Evolutionary conservation across 2,797 vertebrate genomes (phyloP).

Genomic region (Spondyliosoma cantharus): DNA sequence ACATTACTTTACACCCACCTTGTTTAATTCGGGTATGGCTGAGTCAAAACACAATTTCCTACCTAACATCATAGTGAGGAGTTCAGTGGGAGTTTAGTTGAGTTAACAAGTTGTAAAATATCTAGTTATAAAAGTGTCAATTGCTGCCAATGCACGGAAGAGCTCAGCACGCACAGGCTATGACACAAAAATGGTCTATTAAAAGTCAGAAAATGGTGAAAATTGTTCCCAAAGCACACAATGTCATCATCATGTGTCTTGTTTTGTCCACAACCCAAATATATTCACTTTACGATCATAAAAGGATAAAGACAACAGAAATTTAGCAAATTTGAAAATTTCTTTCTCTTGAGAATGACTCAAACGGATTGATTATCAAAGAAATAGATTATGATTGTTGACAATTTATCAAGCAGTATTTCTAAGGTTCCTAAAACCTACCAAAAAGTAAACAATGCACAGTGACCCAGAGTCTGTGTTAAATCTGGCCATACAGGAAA

Average conservation of each 20-base stretch:
- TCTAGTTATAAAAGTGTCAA: neutral
- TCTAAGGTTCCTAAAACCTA: neutral
- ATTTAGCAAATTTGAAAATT: no score
- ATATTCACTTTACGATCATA: no score
- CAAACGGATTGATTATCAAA: no score
- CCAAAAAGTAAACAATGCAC: slow-evolving; percentile 23
- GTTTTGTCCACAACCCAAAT: no score
- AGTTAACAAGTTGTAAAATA: neutral
- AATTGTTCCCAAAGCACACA: no score
- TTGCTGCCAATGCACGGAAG: neutral
- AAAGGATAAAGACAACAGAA: no score
- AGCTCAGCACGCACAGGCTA: neutral
- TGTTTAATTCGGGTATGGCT: neutral
- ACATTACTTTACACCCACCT: neutral
- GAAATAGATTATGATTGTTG: no score
- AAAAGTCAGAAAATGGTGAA: no score
- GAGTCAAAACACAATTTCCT: neutral
- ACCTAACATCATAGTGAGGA: neutral
- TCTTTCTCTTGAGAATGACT: no score
- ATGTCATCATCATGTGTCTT: no score
- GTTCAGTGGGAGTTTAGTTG: neutral
- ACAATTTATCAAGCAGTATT: no score
- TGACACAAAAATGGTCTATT: neutral
- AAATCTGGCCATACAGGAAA: neutral
- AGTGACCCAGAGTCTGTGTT: neutral